Conservation (phyloP, 2,888 invertebrate species). For the Drosophila nr. fundita region DNA sequence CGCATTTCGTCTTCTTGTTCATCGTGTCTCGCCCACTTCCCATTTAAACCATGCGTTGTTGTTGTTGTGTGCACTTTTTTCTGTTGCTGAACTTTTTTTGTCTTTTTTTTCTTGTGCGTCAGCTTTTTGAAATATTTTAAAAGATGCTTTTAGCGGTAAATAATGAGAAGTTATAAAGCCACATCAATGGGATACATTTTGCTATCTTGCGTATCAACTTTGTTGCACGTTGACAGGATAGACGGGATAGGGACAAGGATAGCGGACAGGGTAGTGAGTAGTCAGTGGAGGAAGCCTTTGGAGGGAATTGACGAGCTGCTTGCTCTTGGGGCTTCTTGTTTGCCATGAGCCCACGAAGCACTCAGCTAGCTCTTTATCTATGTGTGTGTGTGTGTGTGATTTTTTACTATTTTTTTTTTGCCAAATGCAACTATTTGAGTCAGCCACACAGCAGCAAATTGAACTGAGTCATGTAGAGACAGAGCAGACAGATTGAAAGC, state of each 20-base stretch:
- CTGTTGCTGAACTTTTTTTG: conserved; percentile 10
- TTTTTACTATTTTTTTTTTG: conserved; percentile 8
- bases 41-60: conserved; percentile 5
- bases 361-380: conserved; percentile 18
- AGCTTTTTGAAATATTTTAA: conserved; percentile 83
- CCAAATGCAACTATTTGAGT: conserved; percentile 43
- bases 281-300: neutral
- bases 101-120: conserved; percentile 52
- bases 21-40: conserved; percentile 1
- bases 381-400: neutral
- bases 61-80: conserved; percentile 26
- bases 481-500: no score
- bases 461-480: neutral
- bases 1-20: neutral
- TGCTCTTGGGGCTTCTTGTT: neutral
- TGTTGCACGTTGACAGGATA: neutral
- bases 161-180: conserved; percentile 86
- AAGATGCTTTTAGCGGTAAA: conserved; percentile 85
- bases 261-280: neutral
- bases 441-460: conserved; percentile 20
- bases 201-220: conserved; percentile 41
- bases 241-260: neutral
- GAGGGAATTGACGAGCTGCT: neutral
- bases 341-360: conserved; percentile 8
- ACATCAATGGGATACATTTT: conserved; percentile 83